These are phyloP conservation scores for Nephrocerus scutellatus DNA, from an alignment of 2,888 invertebrate genomes.

Conservation along the genomic window DNA sequence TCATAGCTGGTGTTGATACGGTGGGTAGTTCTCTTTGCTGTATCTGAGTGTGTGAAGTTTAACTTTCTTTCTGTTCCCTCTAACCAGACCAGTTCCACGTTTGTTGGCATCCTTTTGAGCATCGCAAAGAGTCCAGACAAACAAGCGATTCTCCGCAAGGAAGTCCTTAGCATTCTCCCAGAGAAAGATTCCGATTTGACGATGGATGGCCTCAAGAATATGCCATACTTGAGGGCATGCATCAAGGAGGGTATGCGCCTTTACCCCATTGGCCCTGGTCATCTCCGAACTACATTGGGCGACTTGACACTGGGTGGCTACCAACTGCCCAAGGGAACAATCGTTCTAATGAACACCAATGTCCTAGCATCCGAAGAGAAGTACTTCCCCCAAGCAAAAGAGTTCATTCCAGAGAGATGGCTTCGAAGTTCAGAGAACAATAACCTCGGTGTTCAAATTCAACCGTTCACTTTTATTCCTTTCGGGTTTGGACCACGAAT, in stretches of 20 bases:
- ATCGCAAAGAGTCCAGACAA: constrained; percentile 57
- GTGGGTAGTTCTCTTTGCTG: constrained; percentile 41
- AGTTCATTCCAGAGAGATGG: constrained; percentile 73
- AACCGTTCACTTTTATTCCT: constrained; percentile 56
- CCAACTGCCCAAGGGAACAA: constrained; percentile 56
- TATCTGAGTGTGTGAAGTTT: not conserved
- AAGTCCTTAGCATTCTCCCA: constrained; percentile 49
- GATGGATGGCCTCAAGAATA: constrained; percentile 45
- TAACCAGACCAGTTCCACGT: constrained; percentile 52
- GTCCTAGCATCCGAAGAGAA: constrained; percentile 51
- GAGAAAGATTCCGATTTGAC: constrained; percentile 44
- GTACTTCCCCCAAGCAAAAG: constrained; percentile 54
- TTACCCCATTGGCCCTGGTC: constrained; percentile 56
- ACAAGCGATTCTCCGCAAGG: constrained; percentile 57
- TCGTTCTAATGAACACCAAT: constrained; percentile 64
- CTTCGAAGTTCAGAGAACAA: constrained; percentile 27
- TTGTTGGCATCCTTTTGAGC: constrained; percentile 53
- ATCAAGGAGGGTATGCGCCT: constrained; percentile 64
- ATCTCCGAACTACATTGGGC: constrained; percentile 50
- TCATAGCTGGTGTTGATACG: constrained; percentile 57
- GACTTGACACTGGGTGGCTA: constrained; percentile 59
- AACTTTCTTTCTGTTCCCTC: constrained; percentile 17
- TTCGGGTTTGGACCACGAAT: constrained; percentile 64
- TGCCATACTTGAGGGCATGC: constrained; percentile 61
- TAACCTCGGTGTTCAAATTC: constrained; percentile 19